Conservation (phyloP, 2,888 invertebrate genomes). For the Corythucha ciliata region DNA sequence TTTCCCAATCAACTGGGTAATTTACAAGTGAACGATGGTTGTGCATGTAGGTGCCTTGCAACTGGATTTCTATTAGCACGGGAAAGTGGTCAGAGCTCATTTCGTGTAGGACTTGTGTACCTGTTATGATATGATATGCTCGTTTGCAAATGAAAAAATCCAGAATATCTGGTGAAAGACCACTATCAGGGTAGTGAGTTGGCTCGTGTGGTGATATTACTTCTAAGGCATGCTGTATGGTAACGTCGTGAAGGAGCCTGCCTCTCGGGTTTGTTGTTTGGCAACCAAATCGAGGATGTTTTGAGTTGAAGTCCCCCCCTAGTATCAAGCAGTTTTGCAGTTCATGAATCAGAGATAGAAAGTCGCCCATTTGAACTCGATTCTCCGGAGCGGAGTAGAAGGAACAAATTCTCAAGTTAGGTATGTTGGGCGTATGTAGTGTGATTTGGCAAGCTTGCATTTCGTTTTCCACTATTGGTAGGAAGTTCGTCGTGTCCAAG, state of each 20-base stretch:
- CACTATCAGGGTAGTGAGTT: constrained; percentile 10
- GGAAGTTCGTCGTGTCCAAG: constrained; percentile 11
- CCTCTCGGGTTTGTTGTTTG: constrained; percentile 10
- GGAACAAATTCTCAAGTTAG: constrained; percentile 6
- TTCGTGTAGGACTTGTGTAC: constrained; percentile 7
- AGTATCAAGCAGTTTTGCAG: neutral
- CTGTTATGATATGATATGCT: constrained; percentile 8
- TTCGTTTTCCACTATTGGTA: constrained; percentile 3
- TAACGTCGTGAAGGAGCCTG: neutral
- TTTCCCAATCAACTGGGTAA: constrained; percentile 11
- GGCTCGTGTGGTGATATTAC: constrained; percentile 6
- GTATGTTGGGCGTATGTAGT: constrained; percentile 2
- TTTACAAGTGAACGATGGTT: neutral
- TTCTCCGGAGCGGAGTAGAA: constrained; percentile 15
- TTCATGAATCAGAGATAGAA: neutral
- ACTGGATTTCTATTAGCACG: neutral
- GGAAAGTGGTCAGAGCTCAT: neutral
- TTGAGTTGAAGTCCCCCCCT: constrained; percentile 6
- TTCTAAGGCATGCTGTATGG: neutral
- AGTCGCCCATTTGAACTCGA: constrained; percentile 5
- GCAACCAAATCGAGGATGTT: constrained; percentile 16
- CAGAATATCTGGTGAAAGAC: neutral
- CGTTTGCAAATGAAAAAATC: constrained; percentile 14
- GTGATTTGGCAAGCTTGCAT: constrained; percentile 5
- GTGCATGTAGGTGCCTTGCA: too few species aligned